Conservation (phyloP, 2,797 vertebrate species). For the Acomys russatus region DNA sequence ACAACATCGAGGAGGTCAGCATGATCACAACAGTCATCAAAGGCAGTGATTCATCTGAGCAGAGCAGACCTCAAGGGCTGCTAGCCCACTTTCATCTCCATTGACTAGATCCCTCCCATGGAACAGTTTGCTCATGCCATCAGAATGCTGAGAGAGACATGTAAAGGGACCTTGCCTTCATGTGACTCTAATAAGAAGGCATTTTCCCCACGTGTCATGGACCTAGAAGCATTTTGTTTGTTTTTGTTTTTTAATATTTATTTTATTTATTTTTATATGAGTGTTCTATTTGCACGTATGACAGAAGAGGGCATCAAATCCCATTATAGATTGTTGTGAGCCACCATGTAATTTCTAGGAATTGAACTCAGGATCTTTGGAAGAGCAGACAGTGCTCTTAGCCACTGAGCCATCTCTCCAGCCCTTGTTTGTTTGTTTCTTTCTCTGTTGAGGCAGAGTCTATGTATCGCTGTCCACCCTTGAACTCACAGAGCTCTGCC, state of each 20-base stretch:
- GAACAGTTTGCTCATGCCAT: not conserved
- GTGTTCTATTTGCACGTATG: too few relatives aligned
- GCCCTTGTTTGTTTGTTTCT: not conserved
- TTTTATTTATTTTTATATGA: too few relatives aligned
- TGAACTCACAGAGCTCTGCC: not conserved
- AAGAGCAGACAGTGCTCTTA: too few relatives aligned
- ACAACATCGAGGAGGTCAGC: conserved; percentile 98
- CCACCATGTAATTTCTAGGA: too few relatives aligned
- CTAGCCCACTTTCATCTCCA: not conserved
- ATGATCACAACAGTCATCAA: not conserved
- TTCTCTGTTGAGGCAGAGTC: not conserved
- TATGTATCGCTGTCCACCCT: not conserved
- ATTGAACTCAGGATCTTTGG: too few relatives aligned
- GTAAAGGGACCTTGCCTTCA: conserved; percentile 40
- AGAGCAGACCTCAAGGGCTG: not conserved
- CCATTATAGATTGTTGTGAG: too few relatives aligned
- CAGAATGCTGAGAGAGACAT: not conserved
- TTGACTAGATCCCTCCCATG: not conserved
- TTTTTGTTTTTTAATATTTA: too few relatives aligned
- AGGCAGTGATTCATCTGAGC: not conserved
- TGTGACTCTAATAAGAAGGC: not conserved
- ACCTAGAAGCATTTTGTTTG: not conserved
- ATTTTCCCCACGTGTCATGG: not conserved
- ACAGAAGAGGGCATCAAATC: too few relatives aligned
- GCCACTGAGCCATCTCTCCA: too few relatives aligned